Evolutionary conservation across 2,113 vertebrate species (phyloP).

Genomic region (Zosterops pallidus): DNA sequence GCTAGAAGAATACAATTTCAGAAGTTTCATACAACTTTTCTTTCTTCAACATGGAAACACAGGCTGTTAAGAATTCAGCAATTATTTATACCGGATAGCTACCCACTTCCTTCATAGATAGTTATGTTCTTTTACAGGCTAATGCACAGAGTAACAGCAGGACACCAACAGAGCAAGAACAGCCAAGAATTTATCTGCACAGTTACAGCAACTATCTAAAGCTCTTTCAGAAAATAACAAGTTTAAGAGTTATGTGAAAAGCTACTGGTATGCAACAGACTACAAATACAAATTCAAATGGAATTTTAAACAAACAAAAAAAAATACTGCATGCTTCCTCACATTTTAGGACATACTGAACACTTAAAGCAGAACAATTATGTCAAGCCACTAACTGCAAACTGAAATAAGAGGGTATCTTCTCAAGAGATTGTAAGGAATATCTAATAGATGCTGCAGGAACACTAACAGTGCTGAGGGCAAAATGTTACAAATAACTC

Average conservation of each 20-base stretch:
- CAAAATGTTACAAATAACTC: not conserved
- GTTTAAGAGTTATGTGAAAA: not conserved
- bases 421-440: not conserved
- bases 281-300: not conserved
- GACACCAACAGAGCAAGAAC: not conserved
- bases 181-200: not conserved
- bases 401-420: not conserved
- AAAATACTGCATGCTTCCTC: not conserved
- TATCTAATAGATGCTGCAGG: not conserved
- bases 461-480: not conserved
- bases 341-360: not conserved
- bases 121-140: not conserved
- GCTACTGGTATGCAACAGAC: not conserved
- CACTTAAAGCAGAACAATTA: not conserved
- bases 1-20: not conserved
- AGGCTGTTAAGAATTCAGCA: not conserved
- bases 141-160: not conserved
- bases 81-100: not conserved
- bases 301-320: not conserved
- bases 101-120: not conserved
- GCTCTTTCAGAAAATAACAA: not conserved
- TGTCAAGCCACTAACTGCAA: not conserved
- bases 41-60: not conserved
- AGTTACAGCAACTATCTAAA: not conserved
- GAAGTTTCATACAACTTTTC: not conserved